These are phyloP conservation scores for Hyphantria cunea DNA, from an alignment of 1,140 invertebrate genomes.

Conservation along the genomic window DNA sequence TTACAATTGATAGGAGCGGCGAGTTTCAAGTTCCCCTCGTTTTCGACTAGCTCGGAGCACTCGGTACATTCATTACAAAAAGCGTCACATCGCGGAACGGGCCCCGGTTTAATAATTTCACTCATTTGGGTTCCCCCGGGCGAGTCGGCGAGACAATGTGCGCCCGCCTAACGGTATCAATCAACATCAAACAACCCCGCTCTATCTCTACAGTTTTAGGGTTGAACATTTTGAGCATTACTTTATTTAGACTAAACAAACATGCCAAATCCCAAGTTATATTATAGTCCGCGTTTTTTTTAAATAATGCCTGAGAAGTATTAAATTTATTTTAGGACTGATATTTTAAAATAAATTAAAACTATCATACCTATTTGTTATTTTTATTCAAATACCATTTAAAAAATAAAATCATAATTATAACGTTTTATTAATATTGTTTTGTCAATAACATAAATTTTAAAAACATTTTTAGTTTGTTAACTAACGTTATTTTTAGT, in stretches of 20 bases:
- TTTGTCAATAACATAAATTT: too few relatives aligned
- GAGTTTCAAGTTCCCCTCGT: constrained; percentile 48
- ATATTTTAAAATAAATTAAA: too few relatives aligned
- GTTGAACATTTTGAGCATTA: constrained; percentile 42
- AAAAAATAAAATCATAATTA: too few relatives aligned
- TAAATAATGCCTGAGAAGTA: too few relatives aligned
- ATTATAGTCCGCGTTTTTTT: background rate
- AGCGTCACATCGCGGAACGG: constrained; percentile 65
- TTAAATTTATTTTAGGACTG: too few relatives aligned
- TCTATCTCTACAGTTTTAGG: constrained; percentile 63
- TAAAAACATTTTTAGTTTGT: too few relatives aligned
- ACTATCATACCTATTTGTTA: too few relatives aligned
- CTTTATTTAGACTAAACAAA: constrained; percentile 17
- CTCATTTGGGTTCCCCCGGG: constrained; percentile 69
- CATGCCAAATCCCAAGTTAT: constrained; percentile 11
- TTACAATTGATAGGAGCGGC: constrained; percentile 44
- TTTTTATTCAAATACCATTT: too few relatives aligned
- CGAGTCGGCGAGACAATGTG: constrained; percentile 63
- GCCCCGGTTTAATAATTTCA: constrained; percentile 75
- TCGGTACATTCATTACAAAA: constrained; percentile 75
- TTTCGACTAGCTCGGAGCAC: constrained; percentile 26
- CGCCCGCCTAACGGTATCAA: constrained; percentile 76
- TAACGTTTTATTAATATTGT: too few relatives aligned
- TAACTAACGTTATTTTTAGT: too few relatives aligned
- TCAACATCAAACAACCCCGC: constrained; percentile 76